These are phyloP conservation scores for Caenorhabditis sp. DNA, from an alignment of 2,888 invertebrate species.

Conservation along the genomic window DNA sequence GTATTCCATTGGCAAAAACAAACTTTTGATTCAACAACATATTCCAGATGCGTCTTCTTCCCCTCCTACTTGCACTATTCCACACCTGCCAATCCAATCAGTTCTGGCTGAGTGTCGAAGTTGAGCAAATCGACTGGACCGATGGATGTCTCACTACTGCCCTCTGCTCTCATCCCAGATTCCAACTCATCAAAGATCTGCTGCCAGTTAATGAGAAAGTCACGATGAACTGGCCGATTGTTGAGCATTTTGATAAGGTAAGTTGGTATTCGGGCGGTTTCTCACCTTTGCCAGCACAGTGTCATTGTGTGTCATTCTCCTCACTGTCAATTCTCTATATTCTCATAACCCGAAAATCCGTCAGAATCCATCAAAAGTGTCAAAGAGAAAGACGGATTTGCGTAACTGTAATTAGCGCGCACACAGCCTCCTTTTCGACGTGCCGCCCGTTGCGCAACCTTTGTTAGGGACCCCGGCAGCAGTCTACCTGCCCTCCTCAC, in stretches of 20 bases:
- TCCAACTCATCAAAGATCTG: slow-evolving; percentile 71
- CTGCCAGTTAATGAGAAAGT: slow-evolving; percentile 69
- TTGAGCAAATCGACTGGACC: slow-evolving; percentile 75
- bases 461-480: slow-evolving; percentile 8
- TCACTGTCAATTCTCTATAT: too few relatives aligned
- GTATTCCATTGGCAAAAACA: too few relatives aligned
- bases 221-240: slow-evolving; percentile 73
- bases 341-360: too few relatives aligned
- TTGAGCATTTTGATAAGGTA: slow-evolving; percentile 72
- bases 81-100: slow-evolving; percentile 32
- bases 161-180: slow-evolving; percentile 76
- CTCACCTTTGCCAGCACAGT: too few relatives aligned
- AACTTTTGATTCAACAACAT: too few relatives aligned
- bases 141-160: slow-evolving; percentile 80
- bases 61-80: slow-evolving; percentile 38
- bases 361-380: slow-evolving; percentile 55
- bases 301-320: too few relatives aligned
- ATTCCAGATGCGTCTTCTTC: slow-evolving; percentile 30
- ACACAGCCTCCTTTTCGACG: slow-evolving; percentile 28
- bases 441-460: slow-evolving; percentile 44
- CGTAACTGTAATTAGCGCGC: slow-evolving; percentile 59
- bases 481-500: background rate
- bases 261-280: background rate
- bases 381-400: slow-evolving; percentile 45
- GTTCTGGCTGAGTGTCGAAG: slow-evolving; percentile 80